These are phyloP conservation scores for Athalia rosae DNA, from an alignment of 2,888 invertebrate species.

Conservation along the genomic window DNA sequence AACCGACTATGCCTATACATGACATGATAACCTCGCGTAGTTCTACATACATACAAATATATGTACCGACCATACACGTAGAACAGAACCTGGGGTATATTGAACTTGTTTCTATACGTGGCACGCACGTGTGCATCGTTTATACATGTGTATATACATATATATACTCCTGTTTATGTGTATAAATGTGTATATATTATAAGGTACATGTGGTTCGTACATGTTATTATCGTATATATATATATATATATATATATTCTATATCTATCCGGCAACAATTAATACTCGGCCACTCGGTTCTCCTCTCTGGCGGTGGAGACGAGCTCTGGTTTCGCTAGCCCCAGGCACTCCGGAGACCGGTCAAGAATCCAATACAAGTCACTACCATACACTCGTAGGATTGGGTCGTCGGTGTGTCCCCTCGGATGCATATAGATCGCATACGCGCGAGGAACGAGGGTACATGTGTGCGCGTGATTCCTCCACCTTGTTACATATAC, in stretches of 20 bases:
- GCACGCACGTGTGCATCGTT: neutral
- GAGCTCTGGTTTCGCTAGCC: constrained; percentile 66
- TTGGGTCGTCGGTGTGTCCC: constrained; percentile 33
- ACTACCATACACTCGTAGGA: constrained; percentile 12
- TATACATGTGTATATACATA: neutral
- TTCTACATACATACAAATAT: neutral
- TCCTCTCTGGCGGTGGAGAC: constrained; percentile 33
- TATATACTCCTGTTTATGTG: neutral
- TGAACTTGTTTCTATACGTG: neutral
- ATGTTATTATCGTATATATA: neutral
- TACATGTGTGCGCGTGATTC: no score
- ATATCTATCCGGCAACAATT: constrained; percentile 61
- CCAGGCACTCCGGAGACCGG: constrained; percentile 60
- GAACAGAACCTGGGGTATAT: neutral
- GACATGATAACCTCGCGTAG: constrained; percentile 11
- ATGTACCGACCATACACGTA: neutral
- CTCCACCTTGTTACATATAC: no score
- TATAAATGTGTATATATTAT: neutral
- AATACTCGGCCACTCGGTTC: constrained; percentile 55
- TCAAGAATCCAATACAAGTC: constrained; percentile 60
- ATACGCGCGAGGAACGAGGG: constrained; percentile 4
- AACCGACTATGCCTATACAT: no score
- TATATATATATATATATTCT: constrained; percentile 41
- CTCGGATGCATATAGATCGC: constrained; percentile 42
- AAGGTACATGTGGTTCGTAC: no score